phyloP scores from a whole-genome alignment of 2,888 invertebrate species.

The Operophtera brumata region DNA sequence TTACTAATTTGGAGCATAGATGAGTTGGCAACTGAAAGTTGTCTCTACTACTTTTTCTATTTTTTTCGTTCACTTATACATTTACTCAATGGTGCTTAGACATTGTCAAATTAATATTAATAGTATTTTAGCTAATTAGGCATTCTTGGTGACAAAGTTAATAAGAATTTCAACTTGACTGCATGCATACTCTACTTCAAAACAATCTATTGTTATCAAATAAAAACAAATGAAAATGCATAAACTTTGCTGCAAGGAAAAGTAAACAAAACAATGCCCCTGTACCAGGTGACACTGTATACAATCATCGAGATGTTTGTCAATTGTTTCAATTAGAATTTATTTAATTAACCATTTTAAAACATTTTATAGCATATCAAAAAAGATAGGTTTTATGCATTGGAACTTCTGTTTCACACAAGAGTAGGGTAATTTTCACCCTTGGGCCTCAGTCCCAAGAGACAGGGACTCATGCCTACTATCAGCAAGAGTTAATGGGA shows the following conservation, averaged over 20 bases:
- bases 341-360: neutral
- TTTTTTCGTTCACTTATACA: conserved; percentile 46
- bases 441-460: too few species aligned
- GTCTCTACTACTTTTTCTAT: conserved; percentile 68
- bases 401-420: too few species aligned
- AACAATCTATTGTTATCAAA: conserved; percentile 35
- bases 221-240: conserved; percentile 32
- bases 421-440: too few species aligned
- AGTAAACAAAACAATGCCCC: conserved; percentile 28
- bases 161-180: conserved; percentile 27
- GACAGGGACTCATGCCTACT: too few species aligned
- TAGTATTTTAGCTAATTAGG: conserved; percentile 31
- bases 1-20: conserved; percentile 71
- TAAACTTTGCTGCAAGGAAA: conserved; percentile 27
- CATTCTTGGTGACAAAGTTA: conserved; percentile 24
- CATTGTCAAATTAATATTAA: conserved; percentile 35
- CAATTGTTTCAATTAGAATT: neutral
- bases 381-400: too few species aligned
- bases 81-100: conserved; percentile 31
- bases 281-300: neutral
- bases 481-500: too few species aligned
- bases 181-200: conserved; percentile 23
- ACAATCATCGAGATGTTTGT: neutral
- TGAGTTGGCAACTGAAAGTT: conserved; percentile 80
- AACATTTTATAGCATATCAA: too few species aligned